Evolutionary conservation across 2,113 vertebrate species (phyloP).

Genomic region (Rhagologus leucostigma): DNA sequence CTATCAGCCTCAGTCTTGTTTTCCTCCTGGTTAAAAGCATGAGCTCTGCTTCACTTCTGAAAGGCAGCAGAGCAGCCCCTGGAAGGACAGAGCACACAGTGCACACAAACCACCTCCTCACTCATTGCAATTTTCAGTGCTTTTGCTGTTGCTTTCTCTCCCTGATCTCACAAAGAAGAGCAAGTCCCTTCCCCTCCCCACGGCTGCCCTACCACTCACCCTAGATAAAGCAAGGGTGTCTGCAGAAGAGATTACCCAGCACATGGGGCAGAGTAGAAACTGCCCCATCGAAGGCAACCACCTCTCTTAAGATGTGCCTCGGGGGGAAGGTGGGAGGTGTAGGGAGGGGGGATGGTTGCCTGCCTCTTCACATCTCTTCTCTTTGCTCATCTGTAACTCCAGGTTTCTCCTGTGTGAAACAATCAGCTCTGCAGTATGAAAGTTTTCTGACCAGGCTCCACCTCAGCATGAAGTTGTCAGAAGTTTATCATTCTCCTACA

Average conservation of each 20-base stretch:
- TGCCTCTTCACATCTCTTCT: not conserved
- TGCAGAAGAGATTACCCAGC: not conserved
- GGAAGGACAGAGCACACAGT: not conserved
- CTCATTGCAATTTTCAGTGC: not conserved
- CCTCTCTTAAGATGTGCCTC: not conserved
- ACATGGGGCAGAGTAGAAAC: not conserved
- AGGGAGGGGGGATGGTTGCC: not conserved
- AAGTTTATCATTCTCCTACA: not conserved
- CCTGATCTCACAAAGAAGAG: not conserved
- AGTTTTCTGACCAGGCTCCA: not conserved
- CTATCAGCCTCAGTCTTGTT: not conserved
- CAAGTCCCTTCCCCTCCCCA: not conserved
- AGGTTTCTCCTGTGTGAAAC: not conserved
- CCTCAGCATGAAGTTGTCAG: not conserved
- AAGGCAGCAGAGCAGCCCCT: not conserved
- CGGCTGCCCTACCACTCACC: fast-evolving
- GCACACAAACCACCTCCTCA: not conserved
- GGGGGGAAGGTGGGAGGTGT: fast-evolving
- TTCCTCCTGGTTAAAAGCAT: not conserved
- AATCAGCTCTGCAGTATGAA: not conserved
- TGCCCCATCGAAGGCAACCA: not conserved
- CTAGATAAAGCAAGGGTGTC: not conserved
- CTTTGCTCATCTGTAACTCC: not conserved
- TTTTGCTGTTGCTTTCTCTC: not conserved
- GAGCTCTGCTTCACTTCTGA: not conserved